These are phyloP conservation scores for Didymodactylos carnosus DNA, from an alignment of 2,888 invertebrate species.

Conservation along the genomic window DNA sequence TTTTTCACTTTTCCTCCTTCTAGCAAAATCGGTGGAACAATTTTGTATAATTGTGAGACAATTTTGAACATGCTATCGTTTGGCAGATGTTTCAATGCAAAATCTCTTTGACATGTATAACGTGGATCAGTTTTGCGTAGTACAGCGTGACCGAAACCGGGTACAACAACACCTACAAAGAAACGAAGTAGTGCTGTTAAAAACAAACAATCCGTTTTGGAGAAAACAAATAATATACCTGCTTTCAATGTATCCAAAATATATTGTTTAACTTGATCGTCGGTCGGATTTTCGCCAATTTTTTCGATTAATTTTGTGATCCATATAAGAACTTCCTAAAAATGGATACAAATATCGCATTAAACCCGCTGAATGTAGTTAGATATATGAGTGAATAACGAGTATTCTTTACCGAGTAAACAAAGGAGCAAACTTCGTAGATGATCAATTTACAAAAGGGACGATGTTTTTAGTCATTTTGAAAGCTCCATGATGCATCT, in stretches of 20 bases:
- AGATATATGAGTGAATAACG: no score
- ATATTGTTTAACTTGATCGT: slow-evolving; percentile 79
- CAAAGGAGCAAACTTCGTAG: no score
- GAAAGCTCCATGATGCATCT: no score
- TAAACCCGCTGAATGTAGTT: no score
- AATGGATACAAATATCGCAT: no score
- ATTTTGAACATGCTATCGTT: slow-evolving; percentile 74
- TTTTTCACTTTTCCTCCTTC: slow-evolving; percentile 89
- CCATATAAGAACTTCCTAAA: slow-evolving; percentile 73
- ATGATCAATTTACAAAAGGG: no score
- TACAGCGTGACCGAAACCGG: slow-evolving; percentile 87
- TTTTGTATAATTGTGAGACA: slow-evolving; percentile 69
- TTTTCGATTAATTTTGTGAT: slow-evolving; percentile 66
- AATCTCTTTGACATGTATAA: slow-evolving; percentile 79
- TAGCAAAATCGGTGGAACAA: slow-evolving; percentile 70
- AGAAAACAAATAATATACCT: no score
- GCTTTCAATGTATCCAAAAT: slow-evolving; percentile 88
- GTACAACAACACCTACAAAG: slow-evolving; percentile 80
- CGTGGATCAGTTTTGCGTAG: slow-evolving; percentile 77
- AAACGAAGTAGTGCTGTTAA: no score
- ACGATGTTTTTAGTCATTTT: no score
- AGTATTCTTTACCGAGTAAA: no score
- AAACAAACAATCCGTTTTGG: no score
- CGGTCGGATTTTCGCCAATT: slow-evolving; percentile 58
- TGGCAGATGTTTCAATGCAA: slow-evolving; percentile 74